phyloP scores from a whole-genome alignment of 2,797 vertebrate species.

The Myotis myotis region DNA sequence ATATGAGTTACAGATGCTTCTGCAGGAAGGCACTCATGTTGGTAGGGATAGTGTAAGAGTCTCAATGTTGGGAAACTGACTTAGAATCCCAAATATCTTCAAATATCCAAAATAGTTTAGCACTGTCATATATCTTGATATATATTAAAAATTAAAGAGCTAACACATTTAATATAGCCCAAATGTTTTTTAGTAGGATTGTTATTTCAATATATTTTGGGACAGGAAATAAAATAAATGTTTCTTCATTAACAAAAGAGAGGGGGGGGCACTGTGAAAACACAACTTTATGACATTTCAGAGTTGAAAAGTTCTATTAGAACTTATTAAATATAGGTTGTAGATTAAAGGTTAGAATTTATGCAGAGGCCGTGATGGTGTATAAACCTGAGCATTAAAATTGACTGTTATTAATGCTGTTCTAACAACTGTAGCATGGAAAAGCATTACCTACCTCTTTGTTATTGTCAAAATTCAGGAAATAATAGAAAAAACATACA shows the following conservation, averaged over 20 bases:
- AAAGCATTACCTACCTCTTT: background rate
- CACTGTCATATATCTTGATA: background rate
- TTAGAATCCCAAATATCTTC: background rate
- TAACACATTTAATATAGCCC: background rate
- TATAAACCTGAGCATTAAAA: background rate
- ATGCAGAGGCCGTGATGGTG: background rate
- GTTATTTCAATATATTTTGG: background rate
- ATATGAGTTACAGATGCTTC: background rate
- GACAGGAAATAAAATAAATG: background rate
- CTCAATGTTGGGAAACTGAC: background rate
- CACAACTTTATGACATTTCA: background rate
- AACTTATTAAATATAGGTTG: background rate
- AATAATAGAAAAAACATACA: background rate
- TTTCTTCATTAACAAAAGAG: background rate
- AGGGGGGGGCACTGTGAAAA: background rate
- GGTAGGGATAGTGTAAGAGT: background rate
- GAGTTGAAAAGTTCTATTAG: background rate
- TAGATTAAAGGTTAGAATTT: background rate
- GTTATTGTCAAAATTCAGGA: background rate
- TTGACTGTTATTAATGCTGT: background rate
- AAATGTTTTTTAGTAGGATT: background rate
- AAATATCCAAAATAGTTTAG: background rate
- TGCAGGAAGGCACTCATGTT: background rate
- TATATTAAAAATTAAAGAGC: background rate
- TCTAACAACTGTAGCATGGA: background rate